Base-by-base conservation (phyloP, 30 jellyfish, hydroid and myxozoan species). In the Sanderia malayensis region DNA sequence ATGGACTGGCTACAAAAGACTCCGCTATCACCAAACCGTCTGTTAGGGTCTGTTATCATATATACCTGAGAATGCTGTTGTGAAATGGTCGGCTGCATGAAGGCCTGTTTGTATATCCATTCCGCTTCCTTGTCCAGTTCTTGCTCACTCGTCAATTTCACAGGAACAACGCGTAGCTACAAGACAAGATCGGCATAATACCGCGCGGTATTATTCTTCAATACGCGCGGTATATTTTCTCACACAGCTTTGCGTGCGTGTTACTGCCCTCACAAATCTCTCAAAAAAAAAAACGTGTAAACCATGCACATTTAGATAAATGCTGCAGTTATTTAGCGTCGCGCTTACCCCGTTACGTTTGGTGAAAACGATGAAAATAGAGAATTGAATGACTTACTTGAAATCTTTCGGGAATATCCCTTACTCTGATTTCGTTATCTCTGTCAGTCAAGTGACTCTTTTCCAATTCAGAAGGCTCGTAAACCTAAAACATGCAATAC, bases 41-140 rank as follows among this genome's bases (percentile, higher is more conserved):
- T n/a, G n/a, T n/a, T n/a, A n/a, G n/a, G n/a, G n/a, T n/a, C n/a
- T n/a, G n/a, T n/a, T n/a, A n/a, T 65, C 13, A 11, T 19, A 3
- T 60, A 15, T 71, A 87, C 96, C 81, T 72, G 93, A 46, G 70
- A 69, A 52, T 68, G 69, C 60, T 81, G 95, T 61, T 90, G 98
- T 19, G 98, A 78, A 18, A 86, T 84, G 19, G 99, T 92, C 25
- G 84, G 78, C 63, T 84, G 95, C 96, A 92, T 85, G 71, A 92
- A 92, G 0, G 99, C 99, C 70, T 92, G 96, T 67, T 85, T 84
- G 71, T 92, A 92, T 20, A 92, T 92, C 99, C 99, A 92, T 60
- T 92, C 99, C 1, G 99, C 99, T 71, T 92, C 99, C 34, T 92
- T 94, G 33, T 92, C 96, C 20, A 92, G 78, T 30, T 80, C 99